Base-by-base conservation (phyloP, 2,113 vertebrate species). In the Brachirus orientalis region DNA sequence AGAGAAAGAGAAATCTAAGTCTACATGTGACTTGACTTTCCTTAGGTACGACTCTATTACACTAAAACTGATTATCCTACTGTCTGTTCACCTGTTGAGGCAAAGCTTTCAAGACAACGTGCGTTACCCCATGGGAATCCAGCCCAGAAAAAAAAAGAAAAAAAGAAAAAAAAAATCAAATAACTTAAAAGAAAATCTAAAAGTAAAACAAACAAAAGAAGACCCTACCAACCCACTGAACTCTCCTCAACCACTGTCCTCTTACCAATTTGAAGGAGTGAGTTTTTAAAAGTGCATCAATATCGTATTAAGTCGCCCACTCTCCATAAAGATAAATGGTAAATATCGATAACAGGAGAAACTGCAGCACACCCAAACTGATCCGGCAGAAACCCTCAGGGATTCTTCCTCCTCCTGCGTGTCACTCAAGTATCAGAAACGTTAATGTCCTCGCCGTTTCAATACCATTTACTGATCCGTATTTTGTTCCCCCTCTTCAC, bases 241-340 rank as follows among this genome's bases (percentile, higher is more conserved):
- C 50, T 68, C 77, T 76, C 73, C 79, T 82, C 69, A 71, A 84
- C 68, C 56, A 88, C 63, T 22, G 83, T 82, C 84, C 85, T 82
- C 85, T 84, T 89, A 86, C 73, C 61, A 52, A 69, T 66, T 61
- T 84, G 78, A 83, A 83, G 88, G 90, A 91, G 85, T 85, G 85
- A 83, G 80, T 88, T 88, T 82, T 90, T 79, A 86, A 93, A 93
- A 93, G 92, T 93, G 92, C 92, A 91, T 90, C 69, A 66, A 86
- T 72, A 77, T 90, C 77, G 69, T 87, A 85, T 66, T 13, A 69
- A 76, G 75, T 75, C 63, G 12, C 56, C 65, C 79, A 51, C 69
- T 71, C 71, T 75, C 63, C 41, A 58, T 72, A 70, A 56, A 48
- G 10, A n/a, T 59, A 64, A 66, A 82, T 41, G 46, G 46, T 54